A percentile compares a stretch with the other conserved stretches of the same genome.
These are phyloP conservation scores for Paraescarpia echinospica DNA, from an alignment of 1,140 invertebrate species.

Conservation along the genomic window DNA sequence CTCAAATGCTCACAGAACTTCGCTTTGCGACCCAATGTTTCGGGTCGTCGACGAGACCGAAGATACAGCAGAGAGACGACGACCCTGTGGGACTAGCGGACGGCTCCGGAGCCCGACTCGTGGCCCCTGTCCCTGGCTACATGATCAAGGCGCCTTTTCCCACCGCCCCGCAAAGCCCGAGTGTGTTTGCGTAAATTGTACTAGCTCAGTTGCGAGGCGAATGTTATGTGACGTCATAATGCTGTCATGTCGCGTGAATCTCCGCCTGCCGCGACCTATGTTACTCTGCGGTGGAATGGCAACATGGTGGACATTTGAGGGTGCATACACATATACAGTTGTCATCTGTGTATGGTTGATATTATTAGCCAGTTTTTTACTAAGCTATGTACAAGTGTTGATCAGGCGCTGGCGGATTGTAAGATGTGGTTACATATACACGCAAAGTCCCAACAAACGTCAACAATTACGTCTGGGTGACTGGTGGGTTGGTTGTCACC, in stretches of 20 bases:
- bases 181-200: not conserved
- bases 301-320: not conserved
- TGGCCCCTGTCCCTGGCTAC: not conserved
- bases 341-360: not conserved
- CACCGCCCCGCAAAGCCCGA: not conserved
- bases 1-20: slow-evolving; percentile 93
- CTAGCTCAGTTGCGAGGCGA: not conserved
- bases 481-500: no score
- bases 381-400: not conserved
- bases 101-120: not conserved
- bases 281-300: not conserved
- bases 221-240: no score
- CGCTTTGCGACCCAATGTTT: slow-evolving; percentile 87
- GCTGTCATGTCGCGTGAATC: no score
- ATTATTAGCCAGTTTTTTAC: not conserved
- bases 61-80: not conserved
- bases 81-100: not conserved
- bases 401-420: not conserved
- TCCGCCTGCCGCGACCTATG: no score
- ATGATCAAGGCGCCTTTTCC: not conserved
- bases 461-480: no score
- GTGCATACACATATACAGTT: not conserved
- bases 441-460: no score
- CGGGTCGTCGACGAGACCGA: slow-evolving; percentile 64
- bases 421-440: no score